Evolutionary conservation across 2,888 invertebrate genomes (phyloP).

Genomic region (Aelia acuminata): DNA sequence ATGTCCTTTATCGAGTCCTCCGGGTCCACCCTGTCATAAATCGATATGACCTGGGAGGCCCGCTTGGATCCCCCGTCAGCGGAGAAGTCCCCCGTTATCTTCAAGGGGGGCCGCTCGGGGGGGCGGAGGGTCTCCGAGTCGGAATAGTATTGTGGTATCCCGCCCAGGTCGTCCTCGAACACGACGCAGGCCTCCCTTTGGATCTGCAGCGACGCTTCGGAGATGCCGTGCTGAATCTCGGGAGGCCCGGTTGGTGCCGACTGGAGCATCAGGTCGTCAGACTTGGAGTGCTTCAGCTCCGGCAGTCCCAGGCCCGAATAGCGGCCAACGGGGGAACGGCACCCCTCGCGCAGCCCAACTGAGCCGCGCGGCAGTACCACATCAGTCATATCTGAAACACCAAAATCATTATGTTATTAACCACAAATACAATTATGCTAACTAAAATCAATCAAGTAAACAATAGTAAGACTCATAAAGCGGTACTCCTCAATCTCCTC

Average conservation of each 20-base stretch:
- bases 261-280: conserved; percentile 72
- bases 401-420: not conserved
- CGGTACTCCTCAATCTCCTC: too few species aligned
- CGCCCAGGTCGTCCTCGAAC: conserved; percentile 67
- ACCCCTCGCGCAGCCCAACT: conserved; percentile 64
- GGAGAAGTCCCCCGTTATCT: conserved; percentile 67
- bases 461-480: too few species aligned
- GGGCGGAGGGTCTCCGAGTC: conserved; percentile 67
- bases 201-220: conserved; percentile 67
- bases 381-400: conserved; percentile 61
- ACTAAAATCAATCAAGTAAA: too few species aligned
- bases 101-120: conserved; percentile 66
- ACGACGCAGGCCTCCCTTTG: conserved; percentile 68
- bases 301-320: conserved; percentile 65
- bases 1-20: conserved; percentile 77
- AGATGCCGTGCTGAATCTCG: conserved; percentile 71
- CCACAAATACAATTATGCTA: too few species aligned
- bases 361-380: conserved; percentile 62
- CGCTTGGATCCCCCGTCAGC: conserved; percentile 68
- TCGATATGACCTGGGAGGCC: conserved; percentile 69
- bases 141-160: conserved; percentile 67
- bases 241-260: conserved; percentile 69
- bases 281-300: conserved; percentile 72
- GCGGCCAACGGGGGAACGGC: conserved; percentile 65
- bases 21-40: conserved; percentile 75